Conservation (phyloP, 2,113 vertebrate genomes). For the Centropristis striata region DNA sequence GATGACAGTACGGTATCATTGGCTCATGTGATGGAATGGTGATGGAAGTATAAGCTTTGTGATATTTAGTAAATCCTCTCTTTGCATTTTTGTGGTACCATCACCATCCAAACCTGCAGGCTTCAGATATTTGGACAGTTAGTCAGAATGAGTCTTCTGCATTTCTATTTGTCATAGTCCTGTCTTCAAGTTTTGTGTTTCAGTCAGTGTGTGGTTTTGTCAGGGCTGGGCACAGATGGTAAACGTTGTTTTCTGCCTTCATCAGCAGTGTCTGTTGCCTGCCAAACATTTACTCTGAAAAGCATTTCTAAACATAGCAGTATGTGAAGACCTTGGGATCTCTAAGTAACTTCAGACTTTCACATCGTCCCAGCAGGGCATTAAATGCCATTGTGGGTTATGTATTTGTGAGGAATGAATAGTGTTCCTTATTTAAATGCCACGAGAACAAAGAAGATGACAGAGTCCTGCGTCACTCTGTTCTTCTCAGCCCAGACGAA, state of each 20-base stretch:
- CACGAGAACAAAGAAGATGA: constrained; percentile 1
- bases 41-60: no score
- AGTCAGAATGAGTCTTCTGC: not conserved
- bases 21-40: no score
- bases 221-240: constrained; percentile 19
- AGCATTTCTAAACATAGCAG: constrained; percentile 46
- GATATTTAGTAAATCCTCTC: not conserved
- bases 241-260: constrained; percentile 13
- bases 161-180: not conserved
- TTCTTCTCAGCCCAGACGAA: not conserved
- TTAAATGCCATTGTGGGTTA: not conserved
- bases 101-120: not conserved
- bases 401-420: constrained; percentile 1
- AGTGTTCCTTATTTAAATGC: constrained; percentile 8
- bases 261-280: constrained; percentile 7
- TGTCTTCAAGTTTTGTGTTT: not conserved
- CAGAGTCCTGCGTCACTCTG: constrained; percentile 4
- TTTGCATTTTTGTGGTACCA: not conserved
- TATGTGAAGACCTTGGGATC: constrained; percentile 1
- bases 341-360: constrained; percentile 2
- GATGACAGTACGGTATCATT: no score
- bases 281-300: not conserved
- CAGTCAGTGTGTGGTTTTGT: not conserved
- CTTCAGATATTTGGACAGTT: constrained; percentile 1
- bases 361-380: not conserved